phyloP scores from a whole-genome alignment of 2,888 invertebrate genomes.

The Philhelius pedissequus region DNA sequence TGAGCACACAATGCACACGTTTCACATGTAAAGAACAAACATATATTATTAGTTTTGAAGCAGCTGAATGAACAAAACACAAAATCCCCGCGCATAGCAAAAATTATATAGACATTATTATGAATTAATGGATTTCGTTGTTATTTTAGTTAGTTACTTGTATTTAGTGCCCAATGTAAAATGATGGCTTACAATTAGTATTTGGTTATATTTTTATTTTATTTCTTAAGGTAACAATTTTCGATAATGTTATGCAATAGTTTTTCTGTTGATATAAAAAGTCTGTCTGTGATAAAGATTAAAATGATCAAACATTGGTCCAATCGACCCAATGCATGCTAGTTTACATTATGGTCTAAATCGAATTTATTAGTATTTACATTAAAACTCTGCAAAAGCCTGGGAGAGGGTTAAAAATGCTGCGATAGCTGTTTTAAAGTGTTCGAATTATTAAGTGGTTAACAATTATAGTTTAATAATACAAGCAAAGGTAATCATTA shows the following conservation, averaged over 20 bases:
- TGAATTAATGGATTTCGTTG: conserved; percentile 6
- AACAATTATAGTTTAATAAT: too few relatives aligned
- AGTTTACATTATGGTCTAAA: too few relatives aligned
- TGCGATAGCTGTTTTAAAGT: too few relatives aligned
- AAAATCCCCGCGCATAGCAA: neutral
- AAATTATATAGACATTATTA: neutral
- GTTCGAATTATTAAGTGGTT: too few relatives aligned
- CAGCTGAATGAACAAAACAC: conserved; percentile 2
- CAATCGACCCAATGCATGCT: too few relatives aligned
- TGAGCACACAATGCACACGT: conserved; percentile 53
- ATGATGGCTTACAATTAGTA: neutral
- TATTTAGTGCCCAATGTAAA: neutral
- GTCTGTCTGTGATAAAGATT: too few relatives aligned
- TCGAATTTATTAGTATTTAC: too few relatives aligned
- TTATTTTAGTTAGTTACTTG: neutral
- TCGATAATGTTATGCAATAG: neutral
- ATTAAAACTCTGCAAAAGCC: too few relatives aligned
- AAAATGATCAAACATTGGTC: too few relatives aligned
- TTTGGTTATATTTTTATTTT: neutral
- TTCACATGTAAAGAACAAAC: conserved; percentile 40
- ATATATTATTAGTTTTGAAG: neutral
- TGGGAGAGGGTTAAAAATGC: too few relatives aligned
- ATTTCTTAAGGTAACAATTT: neutral
- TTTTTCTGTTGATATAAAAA: too few relatives aligned
- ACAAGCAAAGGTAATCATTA: too few relatives aligned